phyloP scores from a whole-genome alignment of 2,888 invertebrate genomes.

The Agrypnus murinus region DNA sequence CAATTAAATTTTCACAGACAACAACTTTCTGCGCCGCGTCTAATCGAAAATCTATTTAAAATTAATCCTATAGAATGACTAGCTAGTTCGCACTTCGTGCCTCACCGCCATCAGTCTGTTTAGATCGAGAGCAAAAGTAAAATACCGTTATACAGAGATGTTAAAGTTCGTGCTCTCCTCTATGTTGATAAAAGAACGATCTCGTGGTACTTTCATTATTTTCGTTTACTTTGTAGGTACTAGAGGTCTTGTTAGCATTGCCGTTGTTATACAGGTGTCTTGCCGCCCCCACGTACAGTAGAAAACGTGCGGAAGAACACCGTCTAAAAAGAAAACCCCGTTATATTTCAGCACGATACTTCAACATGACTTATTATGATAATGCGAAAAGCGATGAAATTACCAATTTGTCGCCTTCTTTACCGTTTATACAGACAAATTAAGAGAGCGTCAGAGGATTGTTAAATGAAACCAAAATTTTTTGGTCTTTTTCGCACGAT shows the following conservation, averaged over 20 bases:
- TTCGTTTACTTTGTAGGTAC: conserved; percentile 22
- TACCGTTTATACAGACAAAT: too few relatives aligned
- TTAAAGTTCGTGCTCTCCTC: conserved; percentile 39
- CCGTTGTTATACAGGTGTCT: conserved; percentile 32
- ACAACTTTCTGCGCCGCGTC: too few relatives aligned
- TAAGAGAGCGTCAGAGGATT: too few relatives aligned
- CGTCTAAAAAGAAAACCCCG: conserved; percentile 50
- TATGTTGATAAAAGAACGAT: too few relatives aligned
- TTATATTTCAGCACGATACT: conserved; percentile 54
- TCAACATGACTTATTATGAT: conserved; percentile 25
- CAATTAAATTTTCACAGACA: too few relatives aligned
- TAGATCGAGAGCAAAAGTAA: conserved; percentile 45
- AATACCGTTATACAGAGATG: conserved; percentile 44
- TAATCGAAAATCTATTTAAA: too few relatives aligned
- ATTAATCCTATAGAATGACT: background rate
- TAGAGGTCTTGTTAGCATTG: conserved; percentile 24
- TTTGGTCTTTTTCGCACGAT: too few relatives aligned
- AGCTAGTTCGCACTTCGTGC: background rate
- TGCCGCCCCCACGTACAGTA: conserved; percentile 35
- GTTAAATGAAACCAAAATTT: too few relatives aligned
- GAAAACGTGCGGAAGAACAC: conserved; percentile 48
- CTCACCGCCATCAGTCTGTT: background rate
- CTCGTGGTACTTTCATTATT: conserved; percentile 40
- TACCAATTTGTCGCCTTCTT: conserved; percentile 26
- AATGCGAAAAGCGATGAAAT: conserved; percentile 22